These are phyloP conservation scores for Hydraecia micacea DNA, from an alignment of 2,888 invertebrate genomes.

Conservation along the genomic window DNA sequence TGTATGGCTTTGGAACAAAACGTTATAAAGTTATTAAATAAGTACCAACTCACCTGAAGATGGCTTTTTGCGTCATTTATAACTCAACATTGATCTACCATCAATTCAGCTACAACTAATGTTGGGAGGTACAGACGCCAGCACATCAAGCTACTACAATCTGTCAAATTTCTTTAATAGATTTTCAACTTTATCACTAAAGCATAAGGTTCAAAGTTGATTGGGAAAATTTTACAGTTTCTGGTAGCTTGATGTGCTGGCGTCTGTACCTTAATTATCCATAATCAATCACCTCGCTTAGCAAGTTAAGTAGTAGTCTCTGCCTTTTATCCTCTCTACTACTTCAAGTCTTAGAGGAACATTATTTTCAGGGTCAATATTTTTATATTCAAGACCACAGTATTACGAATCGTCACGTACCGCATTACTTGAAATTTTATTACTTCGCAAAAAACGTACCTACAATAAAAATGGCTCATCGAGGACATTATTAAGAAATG, in stretches of 20 bases:
- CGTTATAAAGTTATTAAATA: neutral
- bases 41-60: neutral
- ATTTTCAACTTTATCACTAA: no score
- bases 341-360: slow-evolving; percentile 7
- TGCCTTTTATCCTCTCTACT: slow-evolving; percentile 6
- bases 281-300: slow-evolving; percentile 37
- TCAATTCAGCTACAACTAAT: slow-evolving; percentile 34
- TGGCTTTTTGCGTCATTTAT: slow-evolving; percentile 19
- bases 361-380: slow-evolving; percentile 9
- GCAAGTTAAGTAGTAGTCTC: slow-evolving; percentile 16
- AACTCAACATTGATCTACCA: slow-evolving; percentile 26
- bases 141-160: no score
- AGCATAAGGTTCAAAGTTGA: no score
- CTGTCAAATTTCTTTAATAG: no score
- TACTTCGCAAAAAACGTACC: slow-evolving; percentile 46
- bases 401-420: slow-evolving; percentile 38
- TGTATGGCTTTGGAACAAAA: neutral
- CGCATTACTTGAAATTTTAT: slow-evolving; percentile 46
- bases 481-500: slow-evolving; percentile 56
- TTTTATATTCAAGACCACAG: slow-evolving; percentile 37
- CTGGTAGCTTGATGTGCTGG: no score
- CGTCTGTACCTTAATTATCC: slow-evolving; percentile 31
- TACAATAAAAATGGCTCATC: slow-evolving; percentile 51
- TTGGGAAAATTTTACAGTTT: no score
- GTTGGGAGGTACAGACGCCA: neutral